Evolutionary conservation across 1,140 invertebrate genomes (phyloP).

Genomic region (Drosophila obscura): DNA sequence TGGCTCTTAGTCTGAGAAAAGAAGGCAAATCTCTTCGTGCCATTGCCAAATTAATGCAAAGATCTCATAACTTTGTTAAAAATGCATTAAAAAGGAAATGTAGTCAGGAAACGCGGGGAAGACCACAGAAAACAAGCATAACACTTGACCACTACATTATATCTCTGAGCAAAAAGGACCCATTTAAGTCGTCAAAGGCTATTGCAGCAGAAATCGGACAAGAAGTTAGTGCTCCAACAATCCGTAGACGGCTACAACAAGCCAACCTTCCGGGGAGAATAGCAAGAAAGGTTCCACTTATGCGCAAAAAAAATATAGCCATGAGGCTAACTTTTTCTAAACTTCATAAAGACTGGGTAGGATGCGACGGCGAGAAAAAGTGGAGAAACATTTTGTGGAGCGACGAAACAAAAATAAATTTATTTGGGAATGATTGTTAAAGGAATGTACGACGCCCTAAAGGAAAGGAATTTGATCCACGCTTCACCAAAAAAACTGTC

Average conservation of each 20-base stretch:
- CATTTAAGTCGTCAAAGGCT: no score
- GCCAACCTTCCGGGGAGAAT: constrained; percentile 8
- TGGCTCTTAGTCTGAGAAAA: neutral
- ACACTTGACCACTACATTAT: constrained; percentile 6
- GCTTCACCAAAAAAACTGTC: no score
- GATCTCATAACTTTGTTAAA: constrained; percentile 9
- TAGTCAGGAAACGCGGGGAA: constrained; percentile 14
- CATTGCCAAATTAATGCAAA: constrained; percentile 9
- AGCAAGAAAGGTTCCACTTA: constrained; percentile 6
- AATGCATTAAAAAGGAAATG: no score
- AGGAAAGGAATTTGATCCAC: no score
- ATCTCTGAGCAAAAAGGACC: no score
- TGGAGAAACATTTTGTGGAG: neutral
- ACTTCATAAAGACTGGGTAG: constrained; percentile 5
- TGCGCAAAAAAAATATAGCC: constrained; percentile 10
- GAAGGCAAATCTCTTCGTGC: neutral
- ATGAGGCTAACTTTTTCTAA: constrained; percentile 5
- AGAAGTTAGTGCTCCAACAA: constrained; percentile 4
- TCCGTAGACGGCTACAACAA: constrained; percentile 1
- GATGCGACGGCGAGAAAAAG: constrained; percentile 12
- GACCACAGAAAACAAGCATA: constrained; percentile 6
- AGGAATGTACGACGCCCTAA: no score
- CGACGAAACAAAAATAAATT: no score
- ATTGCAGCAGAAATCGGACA: constrained; percentile 12
- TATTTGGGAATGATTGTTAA: no score